Conservation (phyloP, 2,113 vertebrate species). For the Vimba vimba region DNA sequence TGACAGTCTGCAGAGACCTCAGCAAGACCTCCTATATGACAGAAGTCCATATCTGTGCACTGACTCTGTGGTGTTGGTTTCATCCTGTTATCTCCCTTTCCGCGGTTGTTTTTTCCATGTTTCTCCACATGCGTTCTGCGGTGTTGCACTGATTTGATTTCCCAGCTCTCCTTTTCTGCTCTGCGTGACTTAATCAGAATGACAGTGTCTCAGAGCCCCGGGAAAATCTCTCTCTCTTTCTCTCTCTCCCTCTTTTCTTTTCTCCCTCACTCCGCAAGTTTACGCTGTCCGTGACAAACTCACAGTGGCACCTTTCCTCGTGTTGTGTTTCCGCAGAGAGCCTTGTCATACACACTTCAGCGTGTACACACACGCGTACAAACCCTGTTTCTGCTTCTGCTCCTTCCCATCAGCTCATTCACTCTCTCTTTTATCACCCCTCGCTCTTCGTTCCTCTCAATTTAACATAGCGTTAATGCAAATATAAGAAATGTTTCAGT, state of each 20-base stretch:
- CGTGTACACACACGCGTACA: slow-evolving; percentile 37
- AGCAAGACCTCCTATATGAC: slow-evolving; percentile 17
- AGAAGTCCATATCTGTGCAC: slow-evolving; percentile 61
- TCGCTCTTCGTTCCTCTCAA: not conserved
- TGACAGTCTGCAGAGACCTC: slow-evolving; percentile 57
- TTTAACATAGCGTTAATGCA: not conserved
- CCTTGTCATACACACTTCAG: slow-evolving; percentile 55
- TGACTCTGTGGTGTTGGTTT: slow-evolving; percentile 26
- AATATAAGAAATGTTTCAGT: not conserved
- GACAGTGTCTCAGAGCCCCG: slow-evolving; percentile 87
- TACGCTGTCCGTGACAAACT: slow-evolving; percentile 82
- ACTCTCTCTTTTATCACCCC: not conserved
- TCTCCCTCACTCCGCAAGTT: slow-evolving; percentile 79
- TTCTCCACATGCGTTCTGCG: slow-evolving; percentile 57
- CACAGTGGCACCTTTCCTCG: slow-evolving; percentile 84
- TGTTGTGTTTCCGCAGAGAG: slow-evolving; percentile 65
- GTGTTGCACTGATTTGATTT: slow-evolving; percentile 72
- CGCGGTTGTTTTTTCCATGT: slow-evolving; percentile 14
- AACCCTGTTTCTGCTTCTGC: slow-evolving; percentile 46
- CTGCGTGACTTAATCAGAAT: slow-evolving; percentile 85
- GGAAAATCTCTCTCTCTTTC: slow-evolving; percentile 76
- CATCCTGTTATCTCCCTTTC: slow-evolving; percentile 54
- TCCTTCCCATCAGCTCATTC: slow-evolving; percentile 1
- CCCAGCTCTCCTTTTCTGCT: slow-evolving; percentile 74
- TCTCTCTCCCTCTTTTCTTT: slow-evolving; percentile 59